Conservation (phyloP, 2,113 vertebrate genomes). For the Brevimyrus niger region DNA sequence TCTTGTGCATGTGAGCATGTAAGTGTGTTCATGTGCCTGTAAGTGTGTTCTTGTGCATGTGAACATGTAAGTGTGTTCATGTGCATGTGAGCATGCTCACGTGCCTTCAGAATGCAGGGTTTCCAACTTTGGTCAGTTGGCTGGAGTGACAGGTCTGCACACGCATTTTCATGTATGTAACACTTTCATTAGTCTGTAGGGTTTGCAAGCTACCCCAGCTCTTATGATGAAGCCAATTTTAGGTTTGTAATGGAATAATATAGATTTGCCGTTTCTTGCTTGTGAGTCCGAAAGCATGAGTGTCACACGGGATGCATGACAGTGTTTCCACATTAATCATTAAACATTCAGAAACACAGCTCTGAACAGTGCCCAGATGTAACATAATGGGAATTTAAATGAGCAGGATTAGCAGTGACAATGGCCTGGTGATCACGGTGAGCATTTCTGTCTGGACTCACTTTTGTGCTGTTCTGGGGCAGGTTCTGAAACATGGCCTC, state of each 20-base stretch:
- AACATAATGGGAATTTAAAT: neutral
- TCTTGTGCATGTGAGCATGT: neutral
- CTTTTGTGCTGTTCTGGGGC: neutral
- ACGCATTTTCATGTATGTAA: neutral
- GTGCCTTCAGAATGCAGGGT: neutral
- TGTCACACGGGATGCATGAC: too few species aligned
- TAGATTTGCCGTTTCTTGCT: too few species aligned
- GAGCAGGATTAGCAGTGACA: neutral
- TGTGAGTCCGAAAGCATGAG: too few species aligned
- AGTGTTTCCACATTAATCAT: neutral
- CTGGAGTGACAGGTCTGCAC: neutral
- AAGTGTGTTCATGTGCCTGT: neutral
- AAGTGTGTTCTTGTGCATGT: neutral
- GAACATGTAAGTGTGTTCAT: neutral
- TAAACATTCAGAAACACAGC: neutral
- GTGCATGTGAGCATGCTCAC: neutral
- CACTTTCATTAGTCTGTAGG: neutral
- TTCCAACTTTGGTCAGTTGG: too few species aligned
- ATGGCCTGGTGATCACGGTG: neutral
- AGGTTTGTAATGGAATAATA: too few species aligned
- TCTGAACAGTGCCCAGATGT: neutral
- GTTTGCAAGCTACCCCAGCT: too few species aligned
- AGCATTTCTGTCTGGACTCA: neutral
- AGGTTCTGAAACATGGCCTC: neutral
- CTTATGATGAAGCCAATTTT: too few species aligned